Evolutionary conservation across 2,888 invertebrate genomes (phyloP), one percentile per base, ranked within the genome.

Genomic region (Phyllotreta cruciferae): DNA sequence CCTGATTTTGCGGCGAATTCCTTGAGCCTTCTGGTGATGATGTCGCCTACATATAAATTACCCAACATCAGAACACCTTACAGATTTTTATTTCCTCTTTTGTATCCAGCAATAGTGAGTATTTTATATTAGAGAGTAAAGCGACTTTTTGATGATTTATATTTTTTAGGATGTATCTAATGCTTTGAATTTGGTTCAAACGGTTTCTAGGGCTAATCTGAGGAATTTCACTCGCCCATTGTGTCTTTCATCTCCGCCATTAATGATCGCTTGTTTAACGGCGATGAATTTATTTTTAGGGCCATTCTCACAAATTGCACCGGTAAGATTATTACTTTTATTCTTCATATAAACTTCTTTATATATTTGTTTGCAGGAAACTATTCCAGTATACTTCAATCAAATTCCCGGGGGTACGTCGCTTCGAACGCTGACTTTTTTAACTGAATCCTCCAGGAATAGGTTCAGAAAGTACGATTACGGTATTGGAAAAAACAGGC

Each of bases 81-180:
- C 38, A 81, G 85, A 64, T 77, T 87, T 10, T 74, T 92, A 6
- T 88, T 91, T 3, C 88, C 87, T 8, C 86, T 85, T 64, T 83
- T 76, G 53, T 70, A 71, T 61, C 71, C 73, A 10, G 71, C 71
- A 39, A 49, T 75, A 66, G 74, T 75, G 65, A 73, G 73, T 70
- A 41, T 4, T 14, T 41, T 41, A 41, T 41, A 41, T 41, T 41
- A 10, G 9, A 41, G 41, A 35, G 1, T 24, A 47, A 47, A 10
- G 11, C n/a, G n/a, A n/a, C n/a, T 44, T 44, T 44, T 44, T 13
- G 7, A 39, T 39, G 10, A 24, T 24, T 3, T 24, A 24, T 62
- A 13, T 49, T 39, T 73, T 73, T 47, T 60, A 78, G 78, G 71
- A 74, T 65, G 34, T 76, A 13, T 58, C 75, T 5, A 74, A 72